These are phyloP conservation scores for Drosophila nigromelanica DNA, from an alignment of 1,140 invertebrate genomes.

Conservation along the genomic window DNA sequence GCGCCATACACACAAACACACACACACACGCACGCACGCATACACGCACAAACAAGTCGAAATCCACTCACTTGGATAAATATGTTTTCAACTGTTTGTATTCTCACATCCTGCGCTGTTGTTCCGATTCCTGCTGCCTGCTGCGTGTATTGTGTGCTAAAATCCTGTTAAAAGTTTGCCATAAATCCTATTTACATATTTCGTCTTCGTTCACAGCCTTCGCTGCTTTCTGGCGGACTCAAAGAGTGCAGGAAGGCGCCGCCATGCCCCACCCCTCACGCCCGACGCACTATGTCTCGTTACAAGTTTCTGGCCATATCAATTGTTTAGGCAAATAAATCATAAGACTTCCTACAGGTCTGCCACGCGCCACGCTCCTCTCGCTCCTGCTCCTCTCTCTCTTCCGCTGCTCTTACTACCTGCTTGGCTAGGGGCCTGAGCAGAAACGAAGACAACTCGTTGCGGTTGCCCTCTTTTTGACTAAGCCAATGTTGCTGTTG, in stretches of 20 bases:
- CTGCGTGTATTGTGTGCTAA: conserved; percentile 46
- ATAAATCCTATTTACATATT: conserved; percentile 80
- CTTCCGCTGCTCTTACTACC: background rate
- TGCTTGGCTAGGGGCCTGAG: conserved; percentile 11
- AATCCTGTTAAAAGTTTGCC: conserved; percentile 77
- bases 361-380: background rate
- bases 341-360: conserved; percentile 59
- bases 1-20: conserved; percentile 8
- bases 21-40: conserved; percentile 15
- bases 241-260: conserved; percentile 52
- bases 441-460: conserved; percentile 23
- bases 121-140: background rate
- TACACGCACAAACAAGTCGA: conserved; percentile 19
- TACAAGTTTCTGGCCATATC: conserved; percentile 36
- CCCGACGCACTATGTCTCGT: background rate
- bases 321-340: conserved; percentile 73
- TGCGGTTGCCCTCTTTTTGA: conserved; percentile 14
- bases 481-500: conserved; percentile 2
- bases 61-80: conserved; percentile 74
- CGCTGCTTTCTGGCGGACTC: conserved; percentile 23
- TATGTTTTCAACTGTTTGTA: conserved; percentile 64
- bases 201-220: conserved; percentile 44
- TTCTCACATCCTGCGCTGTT: conserved; percentile 14
- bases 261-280: conserved; percentile 13
- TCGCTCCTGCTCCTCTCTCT: background rate